Percentiles rank a stretch among this genome's conserved stretches.
phyloP scores from a whole-genome alignment of 1,140 invertebrate species.

The Carposina sasakii region DNA sequence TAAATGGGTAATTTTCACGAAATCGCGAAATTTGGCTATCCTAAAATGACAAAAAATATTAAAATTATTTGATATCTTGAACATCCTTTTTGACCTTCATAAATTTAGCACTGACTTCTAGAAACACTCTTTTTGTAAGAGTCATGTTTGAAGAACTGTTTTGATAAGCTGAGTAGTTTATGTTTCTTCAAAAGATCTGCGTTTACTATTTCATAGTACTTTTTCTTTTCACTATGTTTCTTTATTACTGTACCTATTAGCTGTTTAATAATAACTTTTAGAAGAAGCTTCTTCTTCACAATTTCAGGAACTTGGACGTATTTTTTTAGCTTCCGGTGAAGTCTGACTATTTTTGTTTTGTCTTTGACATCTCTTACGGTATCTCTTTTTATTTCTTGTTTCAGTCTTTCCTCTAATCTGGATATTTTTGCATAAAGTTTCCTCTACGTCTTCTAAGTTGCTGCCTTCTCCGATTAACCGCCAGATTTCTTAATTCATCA shows the following conservation, averaged over 20 bases:
- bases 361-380: not conserved
- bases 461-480: not conserved
- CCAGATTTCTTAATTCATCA: not conserved
- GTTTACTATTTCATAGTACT: not conserved
- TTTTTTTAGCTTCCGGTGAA: not conserved
- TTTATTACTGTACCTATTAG: not conserved
- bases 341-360: not conserved
- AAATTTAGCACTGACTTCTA: not conserved
- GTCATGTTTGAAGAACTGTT: conserved; percentile 1
- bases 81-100: not conserved
- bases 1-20: not conserved
- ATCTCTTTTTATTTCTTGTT: conserved; percentile 8
- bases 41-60: not conserved
- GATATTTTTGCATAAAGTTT: not conserved
- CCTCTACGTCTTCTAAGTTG: not conserved
- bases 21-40: not conserved
- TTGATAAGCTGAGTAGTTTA: not conserved
- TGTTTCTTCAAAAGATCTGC: not conserved
- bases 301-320: not conserved
- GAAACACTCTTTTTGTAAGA: not conserved
- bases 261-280: not conserved
- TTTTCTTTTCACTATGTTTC: not conserved
- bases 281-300: conserved; percentile 5
- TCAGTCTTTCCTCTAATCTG: not conserved
- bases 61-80: not conserved